A percentile compares a stretch with the other conserved stretches of the same genome.
Conservation (phyloP, 1,140 invertebrate genomes). For the Pteromalus puparum region DNA sequence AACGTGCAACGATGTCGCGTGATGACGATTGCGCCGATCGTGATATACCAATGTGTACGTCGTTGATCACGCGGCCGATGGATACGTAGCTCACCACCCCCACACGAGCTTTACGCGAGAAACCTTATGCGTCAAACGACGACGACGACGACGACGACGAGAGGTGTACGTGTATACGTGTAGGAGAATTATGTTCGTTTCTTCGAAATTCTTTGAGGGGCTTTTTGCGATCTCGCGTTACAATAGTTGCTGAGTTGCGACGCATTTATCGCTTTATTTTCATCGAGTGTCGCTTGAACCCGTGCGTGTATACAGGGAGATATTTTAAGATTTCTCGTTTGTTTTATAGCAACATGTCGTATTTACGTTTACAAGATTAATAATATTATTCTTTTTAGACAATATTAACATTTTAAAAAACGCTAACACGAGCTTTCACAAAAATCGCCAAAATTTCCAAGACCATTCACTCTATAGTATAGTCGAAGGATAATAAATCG, state of each 20-base stretch:
- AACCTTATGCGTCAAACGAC: not conserved
- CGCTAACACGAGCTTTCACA: not conserved
- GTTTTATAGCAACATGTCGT: not conserved
- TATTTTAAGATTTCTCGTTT: not conserved
- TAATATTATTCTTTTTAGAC: no score
- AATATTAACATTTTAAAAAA: no score
- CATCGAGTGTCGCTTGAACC: not conserved
- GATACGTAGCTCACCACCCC: not conserved
- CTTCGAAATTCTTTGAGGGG: not conserved
- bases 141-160: not conserved
- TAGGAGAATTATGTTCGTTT: not conserved
- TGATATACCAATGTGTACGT: not conserved
- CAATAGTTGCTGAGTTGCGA: not conserved
- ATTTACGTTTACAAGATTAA: no score
- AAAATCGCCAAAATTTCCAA: not conserved
- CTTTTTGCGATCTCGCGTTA: not conserved
- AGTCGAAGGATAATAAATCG: conserved; percentile 6
- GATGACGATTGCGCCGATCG: not conserved
- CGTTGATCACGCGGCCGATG: not conserved
- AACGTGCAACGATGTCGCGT: not conserved
- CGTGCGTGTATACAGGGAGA: not conserved
- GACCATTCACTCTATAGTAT: not conserved
- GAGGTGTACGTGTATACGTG: not conserved
- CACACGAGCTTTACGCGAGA: not conserved
- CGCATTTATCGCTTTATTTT: no score